phyloP scores from a whole-genome alignment of 2,797 vertebrate genomes.

The Pseudomugil gertrudae region DNA sequence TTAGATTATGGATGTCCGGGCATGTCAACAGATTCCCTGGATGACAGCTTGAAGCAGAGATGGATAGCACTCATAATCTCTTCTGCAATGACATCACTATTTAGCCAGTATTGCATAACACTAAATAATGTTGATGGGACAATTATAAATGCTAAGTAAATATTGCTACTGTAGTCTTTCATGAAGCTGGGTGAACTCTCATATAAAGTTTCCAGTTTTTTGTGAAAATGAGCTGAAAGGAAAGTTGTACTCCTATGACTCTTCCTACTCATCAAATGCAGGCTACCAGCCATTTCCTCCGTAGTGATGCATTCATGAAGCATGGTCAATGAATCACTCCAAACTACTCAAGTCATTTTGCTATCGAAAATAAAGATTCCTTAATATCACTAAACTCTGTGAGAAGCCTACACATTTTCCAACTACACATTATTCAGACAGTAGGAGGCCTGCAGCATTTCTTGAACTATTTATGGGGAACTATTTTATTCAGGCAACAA shows the following conservation, averaged over 20 bases:
- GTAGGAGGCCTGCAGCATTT: conserved; percentile 30
- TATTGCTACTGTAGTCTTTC: conserved; percentile 12
- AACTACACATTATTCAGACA: conserved; percentile 36
- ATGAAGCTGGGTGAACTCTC: conserved; percentile 5
- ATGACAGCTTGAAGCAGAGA: conserved; percentile 55
- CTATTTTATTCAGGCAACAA: conserved; percentile 19
- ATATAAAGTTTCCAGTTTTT: conserved; percentile 14
- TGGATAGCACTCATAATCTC: conserved; percentile 70
- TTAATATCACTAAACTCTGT: conserved; percentile 48
- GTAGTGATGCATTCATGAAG: conserved; percentile 28
- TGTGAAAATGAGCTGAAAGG: conserved; percentile 25
- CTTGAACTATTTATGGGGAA: conserved; percentile 34
- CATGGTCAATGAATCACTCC: conserved; percentile 59
- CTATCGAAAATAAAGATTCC: conserved; percentile 44
- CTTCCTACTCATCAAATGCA: conserved; percentile 48
- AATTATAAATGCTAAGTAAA: conserved; percentile 39
- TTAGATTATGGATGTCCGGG: conserved; percentile 65
- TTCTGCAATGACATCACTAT: conserved; percentile 50
- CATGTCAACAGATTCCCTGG: conserved; percentile 65
- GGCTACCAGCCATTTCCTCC: conserved; percentile 43
- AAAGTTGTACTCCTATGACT: conserved; percentile 32
- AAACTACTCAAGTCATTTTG: conserved; percentile 59
- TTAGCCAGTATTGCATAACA: conserved; percentile 65
- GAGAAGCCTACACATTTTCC: conserved; percentile 60
- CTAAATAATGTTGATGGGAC: conserved; percentile 50